Evolutionary conservation across 2,888 invertebrate species (phyloP), one percentile per base, ranked within the genome.

Genomic region (Drosophila ustulata): DNA sequence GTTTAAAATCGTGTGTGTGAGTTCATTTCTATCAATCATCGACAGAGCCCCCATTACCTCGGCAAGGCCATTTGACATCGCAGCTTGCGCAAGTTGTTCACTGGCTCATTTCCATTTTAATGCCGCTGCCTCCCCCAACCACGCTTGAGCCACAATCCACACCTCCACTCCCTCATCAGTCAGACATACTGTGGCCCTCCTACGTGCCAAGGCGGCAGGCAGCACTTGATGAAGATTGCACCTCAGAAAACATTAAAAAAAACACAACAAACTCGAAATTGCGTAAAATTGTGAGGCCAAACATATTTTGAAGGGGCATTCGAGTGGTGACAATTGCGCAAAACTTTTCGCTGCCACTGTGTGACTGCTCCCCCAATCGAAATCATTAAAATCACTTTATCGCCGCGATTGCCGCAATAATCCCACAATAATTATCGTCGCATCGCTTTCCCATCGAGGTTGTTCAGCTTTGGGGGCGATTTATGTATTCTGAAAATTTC

Each of bases 181-280:
- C 43, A 34, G 37, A 23, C 13, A 58, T 6, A 5, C 30, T 28
- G 18, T 18, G 18, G 18, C 2, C 61, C 76, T 56, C 76, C 70
- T 83, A 81, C 80, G 83, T 83, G 83, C 83, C 83, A 75, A 69
- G 82, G 80, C 61, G 77, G 56, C 77, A 57, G 39, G 55, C 77
- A 55, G 39, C 63, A 64, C 64, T 72, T 72, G 64, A 56, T 53
- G 59, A 69, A 72, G 75, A 79, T 79, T 79, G 78, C 78, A 78
- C 75, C 75, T 61, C 25, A 65, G 61, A 53, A 52, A 43, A 58
- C 25, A 26, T 30, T 28, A 32, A 56, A 18, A 53, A 63, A 59
- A 26, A 49, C 53, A 56, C 45, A 45, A 8, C 39, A 9, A 75
- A 41, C 49, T 64, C 41, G 37, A 37, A 62, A 72, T 81, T 81